These are phyloP conservation scores for Philereme vetulata DNA, from an alignment of 2,888 invertebrate genomes.

Conservation along the genomic window DNA sequence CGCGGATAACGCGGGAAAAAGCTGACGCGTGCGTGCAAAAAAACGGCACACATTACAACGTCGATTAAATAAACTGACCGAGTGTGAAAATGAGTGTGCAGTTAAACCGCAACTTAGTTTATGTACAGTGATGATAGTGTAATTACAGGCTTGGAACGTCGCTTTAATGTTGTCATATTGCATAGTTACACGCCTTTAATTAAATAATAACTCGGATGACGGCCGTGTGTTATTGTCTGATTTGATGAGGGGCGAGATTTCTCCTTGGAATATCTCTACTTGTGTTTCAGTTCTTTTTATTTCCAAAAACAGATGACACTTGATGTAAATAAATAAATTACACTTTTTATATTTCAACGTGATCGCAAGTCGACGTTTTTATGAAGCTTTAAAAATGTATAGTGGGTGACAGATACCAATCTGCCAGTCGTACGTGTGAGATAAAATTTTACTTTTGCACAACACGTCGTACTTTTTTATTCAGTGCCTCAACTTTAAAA, in stretches of 20 bases:
- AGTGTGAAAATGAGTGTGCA: constrained; percentile 36
- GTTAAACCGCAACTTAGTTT: constrained; percentile 32
- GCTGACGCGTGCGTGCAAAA: constrained; percentile 36
- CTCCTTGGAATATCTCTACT: too few species aligned
- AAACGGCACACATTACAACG: constrained; percentile 28
- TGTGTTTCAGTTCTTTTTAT: not conserved
- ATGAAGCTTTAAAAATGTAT: constrained; percentile 36
- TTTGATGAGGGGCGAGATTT: too few species aligned
- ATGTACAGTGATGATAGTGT: constrained; percentile 28
- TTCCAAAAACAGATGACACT: constrained; percentile 1
- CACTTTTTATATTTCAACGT: constrained; percentile 12
- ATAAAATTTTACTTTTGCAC: constrained; percentile 34
- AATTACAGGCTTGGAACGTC: constrained; percentile 25
- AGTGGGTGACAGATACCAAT: constrained; percentile 40
- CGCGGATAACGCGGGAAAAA: constrained; percentile 29
- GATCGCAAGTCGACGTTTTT: constrained; percentile 31
- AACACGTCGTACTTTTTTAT: constrained; percentile 7
- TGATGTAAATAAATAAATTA: constrained; percentile 7
- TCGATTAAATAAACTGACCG: constrained; percentile 36
- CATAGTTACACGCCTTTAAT: constrained; percentile 20
- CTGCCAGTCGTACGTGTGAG: constrained; percentile 34
- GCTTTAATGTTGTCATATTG: constrained; percentile 19
- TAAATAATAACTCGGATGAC: constrained; percentile 8
- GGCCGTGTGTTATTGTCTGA: not conserved
- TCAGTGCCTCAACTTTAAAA: constrained; percentile 8